Percentiles rank a stretch among this genome's conserved stretches.
Conservation (phyloP, 2,888 invertebrate genomes). For the Tetragnatha montana region DNA sequence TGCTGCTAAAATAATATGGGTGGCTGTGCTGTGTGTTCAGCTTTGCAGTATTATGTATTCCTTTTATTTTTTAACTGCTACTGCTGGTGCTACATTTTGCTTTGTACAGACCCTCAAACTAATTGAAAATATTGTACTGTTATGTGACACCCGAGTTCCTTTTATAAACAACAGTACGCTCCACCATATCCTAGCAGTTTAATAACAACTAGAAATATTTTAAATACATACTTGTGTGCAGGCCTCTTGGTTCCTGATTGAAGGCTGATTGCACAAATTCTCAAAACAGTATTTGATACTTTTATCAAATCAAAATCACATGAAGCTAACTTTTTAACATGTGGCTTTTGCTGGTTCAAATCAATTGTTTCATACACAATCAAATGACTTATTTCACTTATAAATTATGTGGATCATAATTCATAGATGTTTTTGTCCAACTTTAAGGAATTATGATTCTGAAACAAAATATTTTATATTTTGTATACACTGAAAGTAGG, state of each 20-base stretch:
- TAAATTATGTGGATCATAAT: constrained; percentile 30
- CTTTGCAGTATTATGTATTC: constrained; percentile 61
- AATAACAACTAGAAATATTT: constrained; percentile 8
- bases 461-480: constrained; percentile 5
- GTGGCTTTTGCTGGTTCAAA: constrained; percentile 13
- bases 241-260: constrained; percentile 4
- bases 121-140: constrained; percentile 9
- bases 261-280: not conserved
- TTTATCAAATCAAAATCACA: not conserved
- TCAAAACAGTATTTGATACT: not conserved
- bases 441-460: constrained; percentile 11
- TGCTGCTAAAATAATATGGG: constrained; percentile 61
- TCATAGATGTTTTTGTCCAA: not conserved
- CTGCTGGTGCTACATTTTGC: constrained; percentile 64
- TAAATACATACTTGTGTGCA: constrained; percentile 8
- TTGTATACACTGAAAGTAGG: not conserved
- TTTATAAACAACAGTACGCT: not conserved
- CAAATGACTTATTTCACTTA: constrained; percentile 10
- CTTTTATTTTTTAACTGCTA: constrained; percentile 50
- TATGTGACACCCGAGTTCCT: not conserved
- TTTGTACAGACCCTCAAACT: constrained; percentile 52
- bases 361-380: constrained; percentile 1
- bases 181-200: not conserved
- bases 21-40: constrained; percentile 70
- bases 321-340: constrained; percentile 7